These are phyloP conservation scores for Gambusia yucatana DNA, from an alignment of 2,797 vertebrate genomes.

Conservation along the genomic window DNA sequence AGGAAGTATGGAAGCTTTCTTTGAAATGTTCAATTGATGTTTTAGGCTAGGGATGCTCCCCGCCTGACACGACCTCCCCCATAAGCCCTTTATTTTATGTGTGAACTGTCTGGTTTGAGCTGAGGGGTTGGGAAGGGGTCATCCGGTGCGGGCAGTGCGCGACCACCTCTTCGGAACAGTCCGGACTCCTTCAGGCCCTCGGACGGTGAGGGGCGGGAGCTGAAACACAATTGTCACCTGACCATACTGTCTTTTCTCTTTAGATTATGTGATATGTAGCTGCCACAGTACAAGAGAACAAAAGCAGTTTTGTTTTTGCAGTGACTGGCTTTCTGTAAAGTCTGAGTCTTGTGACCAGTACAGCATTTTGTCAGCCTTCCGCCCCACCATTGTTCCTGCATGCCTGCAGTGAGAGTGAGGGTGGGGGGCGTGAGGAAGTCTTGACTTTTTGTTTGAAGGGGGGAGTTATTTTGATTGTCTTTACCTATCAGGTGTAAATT, in stretches of 20 bases:
- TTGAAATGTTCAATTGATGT: slow-evolving; percentile 94
- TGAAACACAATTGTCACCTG: slow-evolving; percentile 99
- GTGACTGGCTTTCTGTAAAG: slow-evolving; percentile 92
- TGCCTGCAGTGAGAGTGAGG: slow-evolving; percentile 95
- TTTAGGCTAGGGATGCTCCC: slow-evolving; percentile 91
- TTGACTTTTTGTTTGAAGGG: slow-evolving; percentile 85
- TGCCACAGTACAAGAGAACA: slow-evolving; percentile 89
- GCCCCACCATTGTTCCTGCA: slow-evolving; percentile 92
- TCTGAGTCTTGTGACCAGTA: slow-evolving; percentile 99
- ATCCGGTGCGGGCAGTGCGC: slow-evolving; percentile 86
- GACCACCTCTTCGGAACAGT: slow-evolving; percentile 99
- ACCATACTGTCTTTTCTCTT: slow-evolving; percentile 88
- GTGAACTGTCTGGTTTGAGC: slow-evolving; percentile 89
- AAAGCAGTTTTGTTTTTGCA: slow-evolving; percentile 86
- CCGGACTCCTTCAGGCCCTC: slow-evolving; percentile 95
- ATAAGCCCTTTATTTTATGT: slow-evolving; percentile 89
- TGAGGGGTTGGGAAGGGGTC: slow-evolving; percentile 78
- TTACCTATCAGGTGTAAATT: slow-evolving; percentile 99
- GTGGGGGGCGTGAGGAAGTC: slow-evolving; percentile 92
- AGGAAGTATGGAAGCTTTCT: slow-evolving; percentile 79
- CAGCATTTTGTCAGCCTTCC: slow-evolving; percentile 94
- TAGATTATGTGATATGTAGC: slow-evolving; percentile 94
- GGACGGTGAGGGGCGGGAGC: slow-evolving; percentile 92
- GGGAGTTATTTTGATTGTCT: slow-evolving; percentile 93
- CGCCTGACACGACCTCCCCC: slow-evolving; percentile 92